phyloP scores from a whole-genome alignment of 2,113 vertebrate species.

The Ophiodon elongatus region DNA sequence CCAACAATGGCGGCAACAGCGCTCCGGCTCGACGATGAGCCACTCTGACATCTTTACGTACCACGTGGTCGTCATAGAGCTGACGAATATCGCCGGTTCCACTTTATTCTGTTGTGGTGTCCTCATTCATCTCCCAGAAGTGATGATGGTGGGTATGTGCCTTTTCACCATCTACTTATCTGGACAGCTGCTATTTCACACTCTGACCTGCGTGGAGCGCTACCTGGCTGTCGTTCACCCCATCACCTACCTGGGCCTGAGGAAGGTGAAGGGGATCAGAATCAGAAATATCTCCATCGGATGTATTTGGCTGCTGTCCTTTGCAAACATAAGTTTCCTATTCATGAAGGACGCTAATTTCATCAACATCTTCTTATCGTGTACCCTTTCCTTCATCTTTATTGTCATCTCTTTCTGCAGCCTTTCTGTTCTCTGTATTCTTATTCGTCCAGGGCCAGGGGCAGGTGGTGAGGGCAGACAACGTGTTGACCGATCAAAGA shows the following conservation, averaged over 20 bases:
- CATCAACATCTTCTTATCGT: too few relatives aligned
- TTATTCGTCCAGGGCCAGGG: too few relatives aligned
- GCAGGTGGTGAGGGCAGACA: too few relatives aligned
- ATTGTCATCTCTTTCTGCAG: slow-evolving; percentile 27
- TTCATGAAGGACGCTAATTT: too few relatives aligned
- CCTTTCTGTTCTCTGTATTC: too few relatives aligned
- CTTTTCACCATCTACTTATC: rapidly evolving
- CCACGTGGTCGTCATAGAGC: neutral
- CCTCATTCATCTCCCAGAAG: neutral
- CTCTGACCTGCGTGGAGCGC: slow-evolving; percentile 33
- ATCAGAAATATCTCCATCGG: too few relatives aligned
- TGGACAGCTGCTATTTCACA: neutral
- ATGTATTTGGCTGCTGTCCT: too few relatives aligned
- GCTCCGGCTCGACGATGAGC: neutral
- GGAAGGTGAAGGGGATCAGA: too few relatives aligned
- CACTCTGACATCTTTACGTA: neutral
- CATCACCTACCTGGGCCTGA: neutral
- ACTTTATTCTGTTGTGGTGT: neutral
- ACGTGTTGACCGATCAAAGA: slow-evolving; percentile 15
- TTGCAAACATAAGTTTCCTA: too few relatives aligned
- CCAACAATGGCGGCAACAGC: neutral
- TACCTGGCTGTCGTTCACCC: slow-evolving; percentile 47
- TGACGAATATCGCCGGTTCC: neutral
- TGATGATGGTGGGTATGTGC: neutral
- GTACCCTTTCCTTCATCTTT: too few relatives aligned